Conservation (phyloP, 2,888 invertebrate species). For the Agriopis marginaria region DNA sequence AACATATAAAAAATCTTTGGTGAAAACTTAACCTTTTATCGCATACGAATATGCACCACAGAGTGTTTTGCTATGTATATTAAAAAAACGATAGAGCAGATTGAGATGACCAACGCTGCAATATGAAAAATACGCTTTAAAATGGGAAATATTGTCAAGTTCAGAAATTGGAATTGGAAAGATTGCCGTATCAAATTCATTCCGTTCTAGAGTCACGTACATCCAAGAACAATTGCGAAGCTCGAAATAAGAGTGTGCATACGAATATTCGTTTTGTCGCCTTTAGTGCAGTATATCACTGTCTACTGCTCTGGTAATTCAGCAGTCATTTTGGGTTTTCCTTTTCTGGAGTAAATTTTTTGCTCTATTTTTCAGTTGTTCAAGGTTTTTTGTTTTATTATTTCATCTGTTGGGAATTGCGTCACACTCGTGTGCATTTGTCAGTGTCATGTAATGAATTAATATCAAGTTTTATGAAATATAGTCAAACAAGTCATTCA, state of each 20-base stretch:
- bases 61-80: too few relatives aligned
- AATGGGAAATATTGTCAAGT: constrained; percentile 6
- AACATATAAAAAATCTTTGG: too few relatives aligned
- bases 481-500: too few relatives aligned
- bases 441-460: too few relatives aligned
- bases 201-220: constrained; percentile 24
- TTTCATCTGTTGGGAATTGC: too few relatives aligned
- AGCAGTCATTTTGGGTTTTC: neutral
- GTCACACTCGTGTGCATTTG: too few relatives aligned
- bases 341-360: neutral
- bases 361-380: neutral
- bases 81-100: neutral
- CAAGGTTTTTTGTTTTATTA: too few relatives aligned
- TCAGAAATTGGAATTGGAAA: constrained; percentile 16
- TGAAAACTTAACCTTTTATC: too few relatives aligned
- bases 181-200: constrained; percentile 8
- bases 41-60: too few relatives aligned
- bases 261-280: constrained; percentile 26
- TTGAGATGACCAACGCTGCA: neutral
- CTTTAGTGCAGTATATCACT: constrained; percentile 41
- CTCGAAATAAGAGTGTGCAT: constrained; percentile 26
- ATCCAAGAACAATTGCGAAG: constrained; percentile 24
- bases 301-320: constrained; percentile 8
- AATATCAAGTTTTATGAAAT: too few relatives aligned
- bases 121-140: neutral